Conservation (phyloP, 2,888 invertebrate genomes). For the Melieria omissa region DNA sequence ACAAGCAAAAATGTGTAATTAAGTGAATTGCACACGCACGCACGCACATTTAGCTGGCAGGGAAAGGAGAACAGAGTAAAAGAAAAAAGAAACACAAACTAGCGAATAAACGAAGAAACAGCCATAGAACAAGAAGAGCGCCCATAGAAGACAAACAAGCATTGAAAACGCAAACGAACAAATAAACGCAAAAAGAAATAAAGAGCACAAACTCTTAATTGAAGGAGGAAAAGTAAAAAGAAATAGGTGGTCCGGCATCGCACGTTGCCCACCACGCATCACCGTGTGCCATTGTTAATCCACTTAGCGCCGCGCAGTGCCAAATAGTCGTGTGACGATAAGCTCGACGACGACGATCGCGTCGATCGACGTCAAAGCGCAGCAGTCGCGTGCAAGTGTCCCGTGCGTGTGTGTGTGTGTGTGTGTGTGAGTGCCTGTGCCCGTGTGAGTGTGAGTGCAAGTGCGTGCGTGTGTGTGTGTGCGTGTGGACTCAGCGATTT, state of each 20-base stretch:
- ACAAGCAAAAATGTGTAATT: constrained; percentile 30
- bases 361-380: background rate
- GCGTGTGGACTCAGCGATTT: background rate
- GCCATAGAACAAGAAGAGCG: background rate
- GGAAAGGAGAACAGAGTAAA: background rate
- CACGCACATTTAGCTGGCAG: constrained; percentile 2
- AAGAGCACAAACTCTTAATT: background rate
- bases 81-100: constrained; percentile 3
- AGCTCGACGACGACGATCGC: constrained; percentile 5
- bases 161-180: background rate
- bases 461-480: background rate
- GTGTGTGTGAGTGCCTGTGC: constrained; percentile 1
- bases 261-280: background rate
- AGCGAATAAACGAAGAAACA: background rate
- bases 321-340: background rate
- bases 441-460: background rate
- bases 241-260: background rate
- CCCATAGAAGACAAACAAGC: background rate
- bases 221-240: background rate
- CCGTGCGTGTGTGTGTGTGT: constrained; percentile 23
- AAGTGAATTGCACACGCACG: constrained; percentile 23
- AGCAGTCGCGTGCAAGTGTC: constrained; percentile 8
- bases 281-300: background rate
- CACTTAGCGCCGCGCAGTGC: background rate
- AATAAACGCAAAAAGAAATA: background rate